A percentile compares a stretch with the other conserved stretches of the same genome.
phyloP scores from a whole-genome alignment of 2,113 vertebrate genomes.

The Anolis sagrei region DNA sequence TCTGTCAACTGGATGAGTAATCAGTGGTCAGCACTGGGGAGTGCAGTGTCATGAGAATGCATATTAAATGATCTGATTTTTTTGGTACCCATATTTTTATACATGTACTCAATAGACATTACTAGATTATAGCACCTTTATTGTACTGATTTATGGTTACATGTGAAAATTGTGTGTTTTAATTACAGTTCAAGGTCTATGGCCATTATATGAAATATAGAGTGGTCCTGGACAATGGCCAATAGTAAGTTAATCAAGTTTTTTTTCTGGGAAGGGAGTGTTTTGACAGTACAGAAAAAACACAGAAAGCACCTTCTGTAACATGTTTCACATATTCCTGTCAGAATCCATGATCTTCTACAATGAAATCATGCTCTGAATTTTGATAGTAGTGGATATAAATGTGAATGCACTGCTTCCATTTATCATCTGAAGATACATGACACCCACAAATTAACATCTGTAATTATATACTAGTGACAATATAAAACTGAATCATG shows the following conservation, averaged over 20 bases:
- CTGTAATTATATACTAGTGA: neutral
- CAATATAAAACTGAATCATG: neutral
- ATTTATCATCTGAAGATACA: neutral
- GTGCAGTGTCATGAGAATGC: too few relatives aligned
- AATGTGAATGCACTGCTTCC: neutral
- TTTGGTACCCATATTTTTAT: too few relatives aligned
- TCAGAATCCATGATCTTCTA: neutral
- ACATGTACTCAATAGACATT: neutral
- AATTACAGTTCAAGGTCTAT: neutral
- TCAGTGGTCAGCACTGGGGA: too few relatives aligned
- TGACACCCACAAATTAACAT: conserved; percentile 28
- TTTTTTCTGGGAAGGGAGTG: neutral
- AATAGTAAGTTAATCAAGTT: neutral
- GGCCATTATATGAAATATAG: neutral
- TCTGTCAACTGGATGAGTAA: too few relatives aligned
- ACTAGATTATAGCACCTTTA: neutral
- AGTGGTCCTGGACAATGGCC: neutral
- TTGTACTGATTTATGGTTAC: neutral
- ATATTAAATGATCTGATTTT: too few relatives aligned
- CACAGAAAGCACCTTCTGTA: conserved; percentile 19
- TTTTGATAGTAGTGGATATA: neutral
- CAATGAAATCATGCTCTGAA: neutral
- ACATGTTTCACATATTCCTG: neutral
- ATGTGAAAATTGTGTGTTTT: neutral
- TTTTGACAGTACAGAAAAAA: conserved; percentile 17